Evolutionary conservation across 2,797 vertebrate genomes (phyloP).

Genomic region (Hippopotamyrus pictus): DNA sequence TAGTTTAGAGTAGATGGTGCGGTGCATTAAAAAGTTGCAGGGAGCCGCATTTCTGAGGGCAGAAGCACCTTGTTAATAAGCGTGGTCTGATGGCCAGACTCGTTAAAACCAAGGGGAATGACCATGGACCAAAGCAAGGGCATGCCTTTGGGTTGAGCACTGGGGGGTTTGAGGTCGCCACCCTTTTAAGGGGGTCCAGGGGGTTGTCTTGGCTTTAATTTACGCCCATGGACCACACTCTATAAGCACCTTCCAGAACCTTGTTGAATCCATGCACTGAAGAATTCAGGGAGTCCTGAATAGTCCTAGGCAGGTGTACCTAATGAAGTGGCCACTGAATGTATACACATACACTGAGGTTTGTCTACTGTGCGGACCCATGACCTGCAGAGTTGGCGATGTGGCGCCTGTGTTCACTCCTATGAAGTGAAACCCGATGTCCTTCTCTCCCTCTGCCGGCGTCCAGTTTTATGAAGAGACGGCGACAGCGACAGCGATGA

Average conservation of each 20-base stretch:
- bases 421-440: background rate
- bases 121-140: background rate
- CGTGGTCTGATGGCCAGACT: background rate
- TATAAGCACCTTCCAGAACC: background rate
- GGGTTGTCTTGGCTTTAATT: background rate
- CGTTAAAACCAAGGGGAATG: background rate
- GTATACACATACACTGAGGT: background rate
- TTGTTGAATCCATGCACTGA: background rate
- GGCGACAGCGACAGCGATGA: constrained; percentile 95
- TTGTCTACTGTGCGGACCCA: background rate
- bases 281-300: background rate
- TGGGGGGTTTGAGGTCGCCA: background rate
- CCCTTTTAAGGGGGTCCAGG: background rate
- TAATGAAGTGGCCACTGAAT: background rate
- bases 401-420: background rate
- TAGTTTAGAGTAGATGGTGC: background rate
- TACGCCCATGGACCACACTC: background rate
- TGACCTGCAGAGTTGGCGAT: background rate
- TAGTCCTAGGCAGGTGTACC: background rate
- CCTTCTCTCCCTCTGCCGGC: constrained; percentile 43
- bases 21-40: background rate
- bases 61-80: background rate
- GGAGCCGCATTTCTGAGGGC: background rate
- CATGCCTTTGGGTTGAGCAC: background rate
- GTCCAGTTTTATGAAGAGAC: constrained; percentile 92